Conservation (phyloP, 2,888 invertebrate species). For the Branchellion lobata region DNA sequence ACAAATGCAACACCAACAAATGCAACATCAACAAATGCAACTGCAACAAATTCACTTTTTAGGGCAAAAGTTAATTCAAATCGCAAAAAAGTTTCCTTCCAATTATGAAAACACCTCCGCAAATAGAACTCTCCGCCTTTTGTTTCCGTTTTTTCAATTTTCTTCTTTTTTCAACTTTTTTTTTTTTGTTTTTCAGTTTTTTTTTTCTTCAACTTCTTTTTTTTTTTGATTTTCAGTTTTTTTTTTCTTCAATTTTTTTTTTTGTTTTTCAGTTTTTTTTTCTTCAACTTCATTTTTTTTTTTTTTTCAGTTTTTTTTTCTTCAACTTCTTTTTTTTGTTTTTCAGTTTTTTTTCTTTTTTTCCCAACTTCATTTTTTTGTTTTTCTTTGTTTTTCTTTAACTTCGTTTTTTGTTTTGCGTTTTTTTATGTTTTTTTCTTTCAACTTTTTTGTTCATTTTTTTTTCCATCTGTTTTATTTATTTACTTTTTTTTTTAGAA, state of each 20-base stretch:
- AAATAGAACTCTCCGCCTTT: not conserved
- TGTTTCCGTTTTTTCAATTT: too few relatives aligned
- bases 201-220: not conserved
- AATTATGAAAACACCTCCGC: not conserved
- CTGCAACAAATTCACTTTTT: too few relatives aligned
- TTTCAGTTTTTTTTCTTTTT: not conserved
- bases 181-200: not conserved
- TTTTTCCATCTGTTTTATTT: not conserved
- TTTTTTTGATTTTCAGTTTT: not conserved
- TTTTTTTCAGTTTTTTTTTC: not conserved
- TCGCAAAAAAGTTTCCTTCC: not conserved
- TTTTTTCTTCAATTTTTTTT: slow-evolving; percentile 5
- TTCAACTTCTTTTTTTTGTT: not conserved
- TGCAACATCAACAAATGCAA: too few relatives aligned
- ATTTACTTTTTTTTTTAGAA: too few relatives aligned
- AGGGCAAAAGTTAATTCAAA: not conserved
- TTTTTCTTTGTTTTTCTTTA: not conserved
- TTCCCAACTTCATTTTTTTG: not conserved
- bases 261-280: not conserved
- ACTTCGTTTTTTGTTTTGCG: not conserved
- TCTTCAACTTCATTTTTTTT: not conserved
- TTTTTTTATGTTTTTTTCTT: not conserved
- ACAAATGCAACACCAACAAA: too few relatives aligned
- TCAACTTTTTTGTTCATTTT: not conserved
- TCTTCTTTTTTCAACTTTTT: not conserved